phyloP scores from a whole-genome alignment of 2,113 vertebrate species.

The Podarcis muralis region DNA sequence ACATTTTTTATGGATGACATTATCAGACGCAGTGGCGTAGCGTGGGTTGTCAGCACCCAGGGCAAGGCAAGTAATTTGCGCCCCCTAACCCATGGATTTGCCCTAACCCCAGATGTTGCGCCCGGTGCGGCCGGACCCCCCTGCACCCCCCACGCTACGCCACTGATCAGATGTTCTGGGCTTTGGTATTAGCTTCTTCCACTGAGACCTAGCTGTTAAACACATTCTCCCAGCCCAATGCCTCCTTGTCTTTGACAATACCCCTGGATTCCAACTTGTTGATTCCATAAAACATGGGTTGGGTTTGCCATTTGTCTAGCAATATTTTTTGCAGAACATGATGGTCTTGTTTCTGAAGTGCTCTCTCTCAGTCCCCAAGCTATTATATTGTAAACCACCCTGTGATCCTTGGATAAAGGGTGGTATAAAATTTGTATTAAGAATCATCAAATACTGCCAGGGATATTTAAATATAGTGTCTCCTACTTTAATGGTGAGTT shows the following conservation, averaged over 20 bases:
- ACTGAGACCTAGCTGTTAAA: background rate
- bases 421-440: too few species aligned
- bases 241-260: background rate
- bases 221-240: background rate
- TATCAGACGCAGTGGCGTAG: too few species aligned
- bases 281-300: background rate
- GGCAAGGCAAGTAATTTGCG: too few species aligned
- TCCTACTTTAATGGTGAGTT: background rate
- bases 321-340: background rate
- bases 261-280: background rate
- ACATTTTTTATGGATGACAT: background rate
- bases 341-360: background rate
- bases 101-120: too few species aligned
- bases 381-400: too few species aligned
- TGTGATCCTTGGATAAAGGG: too few species aligned
- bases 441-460: background rate
- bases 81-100: too few species aligned
- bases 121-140: too few species aligned
- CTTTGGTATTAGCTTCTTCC: background rate
- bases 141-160: too few species aligned
- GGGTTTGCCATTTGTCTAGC: background rate
- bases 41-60: too few species aligned
- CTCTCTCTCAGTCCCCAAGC: background rate
- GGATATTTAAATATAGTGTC: background rate
- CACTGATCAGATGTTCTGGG: background rate